Conservation (phyloP, 2,797 vertebrate species). For the Protosalanx chinensis region DNA sequence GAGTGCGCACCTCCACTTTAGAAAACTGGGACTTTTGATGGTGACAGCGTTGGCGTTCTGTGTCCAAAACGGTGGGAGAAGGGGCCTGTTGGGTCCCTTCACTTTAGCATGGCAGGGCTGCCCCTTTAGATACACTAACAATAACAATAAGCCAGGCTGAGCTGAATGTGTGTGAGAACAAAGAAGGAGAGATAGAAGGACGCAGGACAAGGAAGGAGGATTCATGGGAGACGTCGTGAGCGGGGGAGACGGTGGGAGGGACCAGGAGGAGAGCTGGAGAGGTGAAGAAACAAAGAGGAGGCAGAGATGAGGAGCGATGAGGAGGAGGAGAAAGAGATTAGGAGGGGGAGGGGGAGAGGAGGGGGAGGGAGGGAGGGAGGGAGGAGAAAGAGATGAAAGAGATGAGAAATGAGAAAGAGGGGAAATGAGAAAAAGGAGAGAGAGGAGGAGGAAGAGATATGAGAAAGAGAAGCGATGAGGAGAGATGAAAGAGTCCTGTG, state of each 20-base stretch:
- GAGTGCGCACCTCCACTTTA: neutral
- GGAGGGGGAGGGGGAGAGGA: neutral
- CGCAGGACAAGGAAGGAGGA: no score
- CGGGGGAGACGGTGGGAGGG: no score
- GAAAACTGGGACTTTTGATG: slow-evolving; percentile 23
- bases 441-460: no score
- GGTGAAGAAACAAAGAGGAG: slow-evolving; percentile 18
- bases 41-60: slow-evolving; percentile 38
- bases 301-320: slow-evolving; percentile 30
- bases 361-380: neutral
- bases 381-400: no score
- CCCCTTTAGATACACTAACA: slow-evolving; percentile 63
- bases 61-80: slow-evolving; percentile 32
- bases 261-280: no score
- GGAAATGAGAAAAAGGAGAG: no score
- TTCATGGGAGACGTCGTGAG: no score
- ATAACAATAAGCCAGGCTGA: slow-evolving; percentile 43
- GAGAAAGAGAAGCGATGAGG: no score
- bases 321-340: neutral
- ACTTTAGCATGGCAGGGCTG: slow-evolving; percentile 23
- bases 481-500: no score
- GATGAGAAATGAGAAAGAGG: no score
- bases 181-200: no score
- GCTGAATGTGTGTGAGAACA: slow-evolving; percentile 62
- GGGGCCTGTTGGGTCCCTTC: slow-evolving; percentile 43